Conservation (phyloP, 2,888 invertebrate species). For the Crematogaster levior region DNA sequence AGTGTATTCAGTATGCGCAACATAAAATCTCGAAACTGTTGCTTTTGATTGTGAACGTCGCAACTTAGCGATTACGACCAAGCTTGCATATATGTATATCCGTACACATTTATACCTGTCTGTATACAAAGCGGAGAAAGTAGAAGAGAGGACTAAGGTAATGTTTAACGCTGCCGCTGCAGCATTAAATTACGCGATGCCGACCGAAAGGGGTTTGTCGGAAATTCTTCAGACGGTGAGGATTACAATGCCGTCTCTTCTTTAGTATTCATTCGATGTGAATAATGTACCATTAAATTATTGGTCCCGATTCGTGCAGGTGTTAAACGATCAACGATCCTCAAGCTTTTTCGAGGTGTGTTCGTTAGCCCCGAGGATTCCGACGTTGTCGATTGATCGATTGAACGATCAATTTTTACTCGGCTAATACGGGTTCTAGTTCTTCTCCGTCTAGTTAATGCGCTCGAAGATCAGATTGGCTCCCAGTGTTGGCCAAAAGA, state of each 20-base stretch:
- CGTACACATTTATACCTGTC: not conserved
- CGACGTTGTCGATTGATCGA: slow-evolving; percentile 55
- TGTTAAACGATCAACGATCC: slow-evolving; percentile 77
- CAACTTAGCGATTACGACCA: slow-evolving; percentile 15
- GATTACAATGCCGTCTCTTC: slow-evolving; percentile 70
- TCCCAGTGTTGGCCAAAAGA: slow-evolving; percentile 48
- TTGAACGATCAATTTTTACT: slow-evolving; percentile 65
- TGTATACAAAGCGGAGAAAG: slow-evolving; percentile 20
- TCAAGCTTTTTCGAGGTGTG: slow-evolving; percentile 39
- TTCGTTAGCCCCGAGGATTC: slow-evolving; percentile 53
- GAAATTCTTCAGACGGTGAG: slow-evolving; percentile 70
- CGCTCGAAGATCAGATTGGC: slow-evolving; percentile 56
- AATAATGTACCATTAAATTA: slow-evolving; percentile 81
- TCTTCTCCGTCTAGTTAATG: slow-evolving; percentile 59
- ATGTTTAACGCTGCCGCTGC: slow-evolving; percentile 33
- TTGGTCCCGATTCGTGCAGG: slow-evolving; percentile 72
- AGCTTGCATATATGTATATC: not conserved
- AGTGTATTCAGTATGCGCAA: slow-evolving; percentile 3
- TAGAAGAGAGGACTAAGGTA: slow-evolving; percentile 4
- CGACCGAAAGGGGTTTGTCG: slow-evolving; percentile 66
- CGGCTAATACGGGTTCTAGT: slow-evolving; percentile 37
- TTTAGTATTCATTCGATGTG: slow-evolving; percentile 80
- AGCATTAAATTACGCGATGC: slow-evolving; percentile 68
- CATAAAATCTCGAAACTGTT: slow-evolving; percentile 20
- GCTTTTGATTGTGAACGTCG: slow-evolving; percentile 28